phyloP scores from a whole-genome alignment of 1,140 invertebrate genomes.

The Aphelinus certus region DNA sequence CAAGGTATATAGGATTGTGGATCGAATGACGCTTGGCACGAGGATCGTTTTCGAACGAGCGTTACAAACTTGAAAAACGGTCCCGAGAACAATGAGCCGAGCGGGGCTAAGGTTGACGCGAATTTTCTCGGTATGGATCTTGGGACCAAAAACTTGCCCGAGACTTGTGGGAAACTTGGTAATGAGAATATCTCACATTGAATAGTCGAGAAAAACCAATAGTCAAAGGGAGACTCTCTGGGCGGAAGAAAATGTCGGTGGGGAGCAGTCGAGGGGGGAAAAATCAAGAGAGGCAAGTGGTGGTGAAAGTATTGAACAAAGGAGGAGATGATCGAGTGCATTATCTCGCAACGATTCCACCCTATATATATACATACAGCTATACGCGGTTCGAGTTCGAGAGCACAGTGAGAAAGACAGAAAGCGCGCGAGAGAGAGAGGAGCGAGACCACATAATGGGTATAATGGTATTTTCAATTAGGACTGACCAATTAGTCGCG shows the following conservation, averaged over 20 bases:
- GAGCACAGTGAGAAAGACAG: background rate
- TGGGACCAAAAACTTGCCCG: too few species aligned
- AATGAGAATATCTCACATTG: conserved; percentile 35
- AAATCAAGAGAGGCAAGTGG: conserved; percentile 13
- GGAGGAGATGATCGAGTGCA: conserved; percentile 25
- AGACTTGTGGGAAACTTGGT: conserved; percentile 29
- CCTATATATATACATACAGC: background rate
- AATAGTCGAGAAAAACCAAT: conserved; percentile 23
- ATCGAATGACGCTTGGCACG: too few species aligned
- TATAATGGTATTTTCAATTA: conserved; percentile 57
- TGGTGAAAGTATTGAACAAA: background rate
- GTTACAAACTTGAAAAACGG: too few species aligned
- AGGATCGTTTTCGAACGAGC: too few species aligned
- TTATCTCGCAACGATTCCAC: conserved; percentile 28
- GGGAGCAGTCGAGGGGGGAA: too few species aligned
- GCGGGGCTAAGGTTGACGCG: too few species aligned
- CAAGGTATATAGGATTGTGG: too few species aligned
- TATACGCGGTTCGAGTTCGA: background rate
- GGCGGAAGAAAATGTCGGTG: too few species aligned
- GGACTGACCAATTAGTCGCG: conserved; percentile 53
- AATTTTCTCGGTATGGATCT: too few species aligned
- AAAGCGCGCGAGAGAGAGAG: background rate
- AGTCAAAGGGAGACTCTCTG: conserved; percentile 16
- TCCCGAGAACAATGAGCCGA: too few species aligned
- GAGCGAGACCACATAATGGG: conserved; percentile 41